Conservation (phyloP, 1,140 invertebrate genomes). For the Camponotus floridanus region DNA sequence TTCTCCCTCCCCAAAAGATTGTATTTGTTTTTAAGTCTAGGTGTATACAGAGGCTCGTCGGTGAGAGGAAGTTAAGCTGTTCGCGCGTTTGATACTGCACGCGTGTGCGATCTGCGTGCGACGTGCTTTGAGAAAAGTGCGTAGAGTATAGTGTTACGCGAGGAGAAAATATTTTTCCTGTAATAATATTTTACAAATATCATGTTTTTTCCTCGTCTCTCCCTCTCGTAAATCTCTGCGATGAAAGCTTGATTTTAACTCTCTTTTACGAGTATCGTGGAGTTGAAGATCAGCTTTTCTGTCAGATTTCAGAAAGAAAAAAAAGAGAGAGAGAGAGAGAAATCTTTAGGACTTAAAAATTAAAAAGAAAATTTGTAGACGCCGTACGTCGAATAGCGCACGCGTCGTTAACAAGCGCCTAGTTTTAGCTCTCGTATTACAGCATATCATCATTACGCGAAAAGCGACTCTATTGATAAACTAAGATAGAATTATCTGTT, state of each 20-base stretch:
- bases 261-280: neutral
- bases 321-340: too few relatives aligned
- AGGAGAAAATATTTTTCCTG: constrained; percentile 26
- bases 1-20: constrained; percentile 65
- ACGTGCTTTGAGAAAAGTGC: neutral
- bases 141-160: constrained; percentile 16
- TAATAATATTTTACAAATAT: constrained; percentile 7
- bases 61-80: constrained; percentile 58
- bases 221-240: neutral
- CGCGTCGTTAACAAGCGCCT: constrained; percentile 59
- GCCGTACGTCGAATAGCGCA: constrained; percentile 23
- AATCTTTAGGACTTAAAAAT: constrained; percentile 18
- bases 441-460: constrained; percentile 80
- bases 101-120: constrained; percentile 24
- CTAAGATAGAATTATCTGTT: constrained; percentile 78
- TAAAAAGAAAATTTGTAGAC: constrained; percentile 35
- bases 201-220: constrained; percentile 17
- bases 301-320: neutral
- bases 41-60: constrained; percentile 66
- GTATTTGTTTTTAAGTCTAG: constrained; percentile 76
- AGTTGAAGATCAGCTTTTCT: neutral
- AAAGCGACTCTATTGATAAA: constrained; percentile 74
- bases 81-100: constrained; percentile 47
- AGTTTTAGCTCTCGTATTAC: constrained; percentile 72
- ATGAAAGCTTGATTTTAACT: neutral